A percentile compares a stretch with the other conserved stretches of the same genome.
phyloP scores from a whole-genome alignment of 2,888 invertebrate genomes.

The Mechanitis mazaeus region DNA sequence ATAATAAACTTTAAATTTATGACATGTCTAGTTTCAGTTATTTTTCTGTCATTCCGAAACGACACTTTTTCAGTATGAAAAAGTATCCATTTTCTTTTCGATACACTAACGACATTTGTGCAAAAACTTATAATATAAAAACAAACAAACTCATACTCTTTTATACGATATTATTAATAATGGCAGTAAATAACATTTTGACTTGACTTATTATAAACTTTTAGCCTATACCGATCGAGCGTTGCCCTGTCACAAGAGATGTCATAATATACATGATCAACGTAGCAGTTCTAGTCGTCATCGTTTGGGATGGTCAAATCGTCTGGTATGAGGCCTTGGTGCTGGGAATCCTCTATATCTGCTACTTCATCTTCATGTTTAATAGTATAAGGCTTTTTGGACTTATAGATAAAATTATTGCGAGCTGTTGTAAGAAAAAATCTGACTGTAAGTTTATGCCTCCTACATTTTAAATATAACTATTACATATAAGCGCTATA shows the following conservation, averaged over 20 bases:
- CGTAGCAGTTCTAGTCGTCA: conserved; percentile 80
- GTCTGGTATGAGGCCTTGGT: conserved; percentile 87
- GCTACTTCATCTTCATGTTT: conserved; percentile 86
- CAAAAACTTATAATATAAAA: too few species aligned
- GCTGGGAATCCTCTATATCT: conserved; percentile 83
- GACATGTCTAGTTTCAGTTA: too few species aligned
- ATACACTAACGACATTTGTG: too few species aligned
- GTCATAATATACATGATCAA: conserved; percentile 85
- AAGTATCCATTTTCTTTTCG: too few species aligned
- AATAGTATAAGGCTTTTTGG: conserved; percentile 75
- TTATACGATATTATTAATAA: too few species aligned
- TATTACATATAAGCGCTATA: background rate
- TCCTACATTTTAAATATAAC: background rate
- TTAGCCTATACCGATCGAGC: conserved; percentile 85
- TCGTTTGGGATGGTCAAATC: conserved; percentile 87
- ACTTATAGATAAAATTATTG: conserved; percentile 39
- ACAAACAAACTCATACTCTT: too few species aligned
- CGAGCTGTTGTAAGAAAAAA: conserved; percentile 29
- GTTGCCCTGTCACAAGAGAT: conserved; percentile 89
- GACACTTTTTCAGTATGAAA: too few species aligned
- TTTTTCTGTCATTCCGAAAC: too few species aligned
- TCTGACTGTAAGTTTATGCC: conserved; percentile 32
- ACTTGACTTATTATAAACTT: conserved; percentile 31
- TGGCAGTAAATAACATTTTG: background rate
- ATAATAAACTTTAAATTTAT: too few species aligned